Percentiles rank a stretch among this genome's conserved stretches.
Conservation (phyloP, 2,113 vertebrate species). For the Desmodus rotundus region DNA sequence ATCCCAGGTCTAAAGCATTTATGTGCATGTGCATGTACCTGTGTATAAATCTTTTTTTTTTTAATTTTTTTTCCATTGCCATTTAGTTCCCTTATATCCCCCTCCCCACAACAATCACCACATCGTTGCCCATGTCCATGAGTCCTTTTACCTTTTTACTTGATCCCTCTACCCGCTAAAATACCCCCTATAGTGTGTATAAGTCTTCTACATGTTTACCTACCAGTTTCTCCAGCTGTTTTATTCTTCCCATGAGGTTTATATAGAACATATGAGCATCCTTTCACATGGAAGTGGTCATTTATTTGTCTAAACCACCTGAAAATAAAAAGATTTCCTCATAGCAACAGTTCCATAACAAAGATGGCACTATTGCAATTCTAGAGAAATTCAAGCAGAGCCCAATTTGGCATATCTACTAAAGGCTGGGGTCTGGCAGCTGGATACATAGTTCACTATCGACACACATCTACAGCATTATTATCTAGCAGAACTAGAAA, state of each 20-base stretch:
- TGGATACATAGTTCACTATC: not conserved
- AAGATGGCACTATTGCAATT: not conserved
- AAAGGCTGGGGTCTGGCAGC: not conserved
- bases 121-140: too few species aligned
- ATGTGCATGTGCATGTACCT: not conserved
- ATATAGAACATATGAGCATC: slow-evolving; percentile 96
- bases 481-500: not conserved
- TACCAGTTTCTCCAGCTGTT: slow-evolving; percentile 97
- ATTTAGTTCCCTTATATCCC: too few species aligned
- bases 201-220: slow-evolving; percentile 49
- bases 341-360: not conserved
- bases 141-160: too few species aligned
- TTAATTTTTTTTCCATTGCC: too few species aligned
- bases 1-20: not conserved
- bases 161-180: too few species aligned
- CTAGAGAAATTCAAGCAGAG: not conserved
- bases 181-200: not conserved
- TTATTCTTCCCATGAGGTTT: slow-evolving; percentile 98
- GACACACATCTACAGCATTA: not conserved
- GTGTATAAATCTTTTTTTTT: not conserved
- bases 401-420: not conserved
- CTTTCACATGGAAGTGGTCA: slow-evolving; percentile 94
- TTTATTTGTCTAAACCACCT: slow-evolving; percentile 99
- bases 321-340: slow-evolving; percentile 67
- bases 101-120: too few species aligned